These are phyloP conservation scores for Chauna torquata DNA, from an alignment of 2,113 vertebrate species.

Conservation along the genomic window DNA sequence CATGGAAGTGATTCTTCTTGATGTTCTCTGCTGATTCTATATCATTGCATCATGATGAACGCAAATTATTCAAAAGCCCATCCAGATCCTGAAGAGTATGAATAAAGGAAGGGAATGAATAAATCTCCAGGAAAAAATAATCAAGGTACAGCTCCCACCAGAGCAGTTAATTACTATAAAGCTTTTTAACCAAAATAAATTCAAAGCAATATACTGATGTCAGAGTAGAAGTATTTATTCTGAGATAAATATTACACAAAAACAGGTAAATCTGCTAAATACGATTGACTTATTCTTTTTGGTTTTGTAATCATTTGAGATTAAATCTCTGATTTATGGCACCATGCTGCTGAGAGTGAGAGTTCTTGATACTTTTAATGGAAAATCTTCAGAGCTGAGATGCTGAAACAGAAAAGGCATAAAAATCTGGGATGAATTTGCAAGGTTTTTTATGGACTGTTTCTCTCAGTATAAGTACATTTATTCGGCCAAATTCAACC, in stretches of 20 bases:
- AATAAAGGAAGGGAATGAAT: neutral
- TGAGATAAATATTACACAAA: neutral
- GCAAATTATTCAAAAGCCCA: neutral
- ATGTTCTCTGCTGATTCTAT: neutral
- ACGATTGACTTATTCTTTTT: neutral
- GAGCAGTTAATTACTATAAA: neutral
- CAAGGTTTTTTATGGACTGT: neutral
- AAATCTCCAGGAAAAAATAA: neutral
- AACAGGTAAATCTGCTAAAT: conserved; percentile 8
- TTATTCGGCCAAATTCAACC: neutral
- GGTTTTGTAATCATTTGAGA: neutral
- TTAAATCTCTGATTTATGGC: neutral
- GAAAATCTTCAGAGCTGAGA: neutral
- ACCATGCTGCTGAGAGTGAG: neutral
- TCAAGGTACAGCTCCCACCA: neutral
- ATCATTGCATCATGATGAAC: neutral
- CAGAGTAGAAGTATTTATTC: neutral
- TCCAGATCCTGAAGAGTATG: neutral
- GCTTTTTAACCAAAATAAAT: conserved; percentile 21
- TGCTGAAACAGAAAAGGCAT: neutral
- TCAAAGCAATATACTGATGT: neutral
- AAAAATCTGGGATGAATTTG: neutral
- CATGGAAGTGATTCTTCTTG: neutral
- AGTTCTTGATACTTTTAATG: neutral
- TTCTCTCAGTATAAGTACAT: neutral